phyloP scores from a whole-genome alignment of 2,888 invertebrate genomes.

The Habroteleia sp. region DNA sequence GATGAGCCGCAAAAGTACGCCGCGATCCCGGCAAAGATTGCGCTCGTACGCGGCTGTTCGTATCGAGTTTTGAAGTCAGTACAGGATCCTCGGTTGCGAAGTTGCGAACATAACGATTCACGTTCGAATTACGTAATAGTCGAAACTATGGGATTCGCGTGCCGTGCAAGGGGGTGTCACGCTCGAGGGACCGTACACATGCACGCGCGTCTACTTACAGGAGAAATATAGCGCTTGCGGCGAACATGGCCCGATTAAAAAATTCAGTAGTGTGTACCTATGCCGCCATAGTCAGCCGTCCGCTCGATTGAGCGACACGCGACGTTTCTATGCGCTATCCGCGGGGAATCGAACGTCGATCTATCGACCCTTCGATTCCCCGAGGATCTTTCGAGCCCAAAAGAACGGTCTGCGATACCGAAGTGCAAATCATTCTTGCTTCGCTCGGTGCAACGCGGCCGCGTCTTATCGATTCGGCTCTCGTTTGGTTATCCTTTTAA shows the following conservation, averaged over 20 bases:
- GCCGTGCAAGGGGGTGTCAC: slow-evolving; percentile 58
- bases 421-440: slow-evolving; percentile 9
- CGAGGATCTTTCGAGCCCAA: slow-evolving; percentile 41
- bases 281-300: slow-evolving; percentile 45
- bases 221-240: slow-evolving; percentile 55
- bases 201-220: slow-evolving; percentile 46
- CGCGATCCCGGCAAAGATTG: slow-evolving; percentile 23
- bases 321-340: slow-evolving; percentile 55
- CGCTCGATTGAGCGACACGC: slow-evolving; percentile 64
- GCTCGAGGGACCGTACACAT: slow-evolving; percentile 50
- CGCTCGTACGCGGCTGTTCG: slow-evolving; percentile 32
- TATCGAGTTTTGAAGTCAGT: slow-evolving; percentile 45
- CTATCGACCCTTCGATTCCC: slow-evolving; percentile 50
- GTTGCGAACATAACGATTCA: slow-evolving; percentile 57
- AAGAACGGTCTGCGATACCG: slow-evolving; percentile 20
- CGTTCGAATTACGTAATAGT: slow-evolving; percentile 64
- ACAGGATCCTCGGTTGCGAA: slow-evolving; percentile 44
- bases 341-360: slow-evolving; percentile 61
- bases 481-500: too few species aligned
- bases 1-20: slow-evolving; percentile 28
- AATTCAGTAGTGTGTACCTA: slow-evolving; percentile 62
- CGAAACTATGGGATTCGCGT: slow-evolving; percentile 63
- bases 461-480: slow-evolving; percentile 4
- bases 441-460: not conserved
- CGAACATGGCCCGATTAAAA: slow-evolving; percentile 62